Evolutionary conservation across 2,797 vertebrate genomes (phyloP).

Genomic region (Leuciscus waleckii): DNA sequence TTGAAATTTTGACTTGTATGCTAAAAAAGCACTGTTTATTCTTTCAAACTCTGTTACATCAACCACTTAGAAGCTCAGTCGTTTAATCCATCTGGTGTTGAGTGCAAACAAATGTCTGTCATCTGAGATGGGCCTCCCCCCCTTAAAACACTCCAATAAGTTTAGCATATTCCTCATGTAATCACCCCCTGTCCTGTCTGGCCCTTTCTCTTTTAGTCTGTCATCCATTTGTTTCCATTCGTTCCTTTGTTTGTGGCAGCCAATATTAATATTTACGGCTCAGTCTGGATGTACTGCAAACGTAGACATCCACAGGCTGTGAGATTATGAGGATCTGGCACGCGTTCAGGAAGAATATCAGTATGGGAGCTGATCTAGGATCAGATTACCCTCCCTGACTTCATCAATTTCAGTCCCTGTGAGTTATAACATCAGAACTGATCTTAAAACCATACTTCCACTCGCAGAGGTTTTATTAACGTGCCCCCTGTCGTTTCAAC

Average conservation of each 20-base stretch:
- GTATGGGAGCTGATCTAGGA: conserved; percentile 16
- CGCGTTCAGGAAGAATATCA: conserved; percentile 6
- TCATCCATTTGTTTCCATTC: conserved; percentile 62
- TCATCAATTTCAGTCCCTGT: conserved; percentile 9
- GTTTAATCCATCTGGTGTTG: conserved; percentile 40
- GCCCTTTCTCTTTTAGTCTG: neutral
- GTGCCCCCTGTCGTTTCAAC: conserved; percentile 41
- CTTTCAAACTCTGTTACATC: neutral
- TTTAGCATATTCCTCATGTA: conserved; percentile 51
- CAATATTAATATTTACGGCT: conserved; percentile 64
- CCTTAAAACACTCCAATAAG: conserved; percentile 51
- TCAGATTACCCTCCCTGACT: conserved; percentile 28
- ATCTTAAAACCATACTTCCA: conserved; percentile 30
- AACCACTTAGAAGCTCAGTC: conserved; percentile 31
- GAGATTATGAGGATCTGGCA: conserved; percentile 27
- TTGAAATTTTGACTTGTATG: neutral
- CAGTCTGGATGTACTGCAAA: conserved; percentile 55
- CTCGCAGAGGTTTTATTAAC: conserved; percentile 29
- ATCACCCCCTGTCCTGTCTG: conserved; percentile 11
- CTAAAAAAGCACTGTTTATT: neutral
- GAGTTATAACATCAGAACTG: conserved; percentile 34
- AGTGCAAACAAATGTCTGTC: conserved; percentile 50
- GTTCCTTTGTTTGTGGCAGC: conserved; percentile 53
- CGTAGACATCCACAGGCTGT: conserved; percentile 54
- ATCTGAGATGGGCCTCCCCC: conserved; percentile 4